A percentile compares a stretch with the other conserved stretches of the same genome.
These are phyloP conservation scores for Troilus luridus DNA, from an alignment of 2,888 invertebrate species.

Conservation along the genomic window DNA sequence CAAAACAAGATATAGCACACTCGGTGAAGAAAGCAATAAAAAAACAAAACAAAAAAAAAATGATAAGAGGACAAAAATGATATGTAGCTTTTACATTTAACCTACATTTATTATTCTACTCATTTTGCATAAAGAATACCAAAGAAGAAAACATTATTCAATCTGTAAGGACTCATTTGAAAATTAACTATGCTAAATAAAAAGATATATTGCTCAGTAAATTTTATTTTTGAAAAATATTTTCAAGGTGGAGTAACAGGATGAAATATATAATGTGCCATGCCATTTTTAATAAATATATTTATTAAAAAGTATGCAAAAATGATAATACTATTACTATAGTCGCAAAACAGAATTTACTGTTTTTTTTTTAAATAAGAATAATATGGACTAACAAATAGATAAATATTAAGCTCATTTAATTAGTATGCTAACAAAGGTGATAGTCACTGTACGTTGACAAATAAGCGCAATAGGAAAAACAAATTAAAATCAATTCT, in stretches of 20 bases:
- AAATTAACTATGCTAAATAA: neutral
- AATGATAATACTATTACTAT: no score
- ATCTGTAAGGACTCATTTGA: neutral
- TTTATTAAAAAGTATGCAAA: no score
- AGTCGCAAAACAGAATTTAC: no score
- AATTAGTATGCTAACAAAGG: neutral
- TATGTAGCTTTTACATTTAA: neutral
- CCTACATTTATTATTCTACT: neutral
- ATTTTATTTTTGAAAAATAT: neutral
- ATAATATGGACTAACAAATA: neutral
- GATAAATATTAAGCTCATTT: neutral
- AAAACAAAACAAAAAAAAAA: neutral
- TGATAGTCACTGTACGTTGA: neutral
- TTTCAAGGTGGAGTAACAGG: neutral
- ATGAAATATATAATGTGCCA: neutral
- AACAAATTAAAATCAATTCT: neutral
- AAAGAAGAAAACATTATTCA: neutral
- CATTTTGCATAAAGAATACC: neutral
- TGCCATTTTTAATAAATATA: neutral
- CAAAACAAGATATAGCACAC: constrained; percentile 1
- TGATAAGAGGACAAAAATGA: neutral
- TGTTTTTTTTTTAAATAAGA: neutral
- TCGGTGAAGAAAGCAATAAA: neutral
- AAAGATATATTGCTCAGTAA: neutral
- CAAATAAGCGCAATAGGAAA: neutral